Evolutionary conservation across 2,888 invertebrate species (phyloP), one percentile per base, ranked within the genome.

Genomic region (Oegoconia quadripuncta): DNA sequence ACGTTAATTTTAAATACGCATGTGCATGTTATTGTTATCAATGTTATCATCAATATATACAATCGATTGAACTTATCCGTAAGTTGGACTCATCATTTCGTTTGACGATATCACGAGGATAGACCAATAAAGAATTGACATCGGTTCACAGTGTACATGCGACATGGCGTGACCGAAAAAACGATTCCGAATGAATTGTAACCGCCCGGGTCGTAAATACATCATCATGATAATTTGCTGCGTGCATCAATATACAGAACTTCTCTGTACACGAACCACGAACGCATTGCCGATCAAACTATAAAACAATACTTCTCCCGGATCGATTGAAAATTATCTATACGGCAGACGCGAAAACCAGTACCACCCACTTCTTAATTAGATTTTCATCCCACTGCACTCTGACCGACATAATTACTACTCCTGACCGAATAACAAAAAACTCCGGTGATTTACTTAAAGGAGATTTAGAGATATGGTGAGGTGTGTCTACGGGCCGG

Each of bases 351-450:
- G 71, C 78, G 66, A 74, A 78, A 71, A 70, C 64, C 57, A 54
- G 55, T 46, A 46, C 64, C 82, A 79, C 87, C 87, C 78, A 76
- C 67, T 71, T 76, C 73, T 80, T 87, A 86, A 87, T 87, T 83
- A 86, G 83, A 80, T 86, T 87, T 77, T 73, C 76, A 73, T 79
- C 72, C 73, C 62, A 71, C 73, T 87, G 87, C 87, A 86, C 86
- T 86, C 81, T 84, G 86, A 87, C 87, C 86, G 82, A 81, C 72
- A 80, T 86, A 84, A 86, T 86, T 81, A 83, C 80, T 73, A 80
- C 77, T 79, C 77, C 74, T 75, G 79, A 73, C 78, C 76, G 78
- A 75, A 56, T 75, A 76, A 80, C 76, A 78, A 78, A 82, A 78
- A 81, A 66, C 64, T 46, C 54, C 56, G 66, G 83, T 86, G 83